Conservation (phyloP, 2,113 vertebrate species). For the Gadus macrocephalus region DNA sequence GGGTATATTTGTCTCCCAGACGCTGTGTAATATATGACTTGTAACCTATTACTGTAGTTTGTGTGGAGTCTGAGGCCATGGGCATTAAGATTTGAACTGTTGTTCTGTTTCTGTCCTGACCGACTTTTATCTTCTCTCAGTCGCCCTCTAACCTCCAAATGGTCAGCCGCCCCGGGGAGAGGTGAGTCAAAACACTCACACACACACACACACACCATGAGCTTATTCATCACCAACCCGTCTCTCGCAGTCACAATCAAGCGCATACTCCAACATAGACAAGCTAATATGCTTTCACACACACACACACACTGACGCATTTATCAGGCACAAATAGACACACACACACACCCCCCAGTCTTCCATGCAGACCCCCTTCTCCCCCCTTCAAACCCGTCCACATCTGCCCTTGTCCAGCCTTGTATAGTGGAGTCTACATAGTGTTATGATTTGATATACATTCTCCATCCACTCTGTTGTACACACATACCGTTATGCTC, state of each 20-base stretch:
- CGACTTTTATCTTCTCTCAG: conserved; percentile 59
- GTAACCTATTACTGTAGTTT: neutral
- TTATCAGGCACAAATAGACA: no score
- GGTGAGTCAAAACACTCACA: conserved; percentile 66
- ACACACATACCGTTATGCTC: conserved; percentile 10
- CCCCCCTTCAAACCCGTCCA: conserved; percentile 31
- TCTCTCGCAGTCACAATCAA: neutral
- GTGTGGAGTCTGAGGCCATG: neutral
- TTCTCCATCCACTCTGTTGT: neutral
- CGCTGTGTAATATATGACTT: neutral
- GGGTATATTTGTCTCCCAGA: neutral
- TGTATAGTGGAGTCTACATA: conserved; percentile 22
- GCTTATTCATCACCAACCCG: neutral
- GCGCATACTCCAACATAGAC: no score
- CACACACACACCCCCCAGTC: neutral
- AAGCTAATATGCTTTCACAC: no score
- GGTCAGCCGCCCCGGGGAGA: conserved; percentile 88
- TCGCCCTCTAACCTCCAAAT: conserved; percentile 88
- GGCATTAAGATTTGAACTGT: neutral
- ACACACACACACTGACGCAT: no score
- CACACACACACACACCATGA: neutral
- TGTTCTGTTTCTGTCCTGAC: conserved; percentile 21
- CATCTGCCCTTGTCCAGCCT: conserved; percentile 37
- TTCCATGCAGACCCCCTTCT: neutral
- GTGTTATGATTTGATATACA: conserved; percentile 39